phyloP scores from a whole-genome alignment of 2,113 vertebrate species.

The Phoxinus phoxinus region DNA sequence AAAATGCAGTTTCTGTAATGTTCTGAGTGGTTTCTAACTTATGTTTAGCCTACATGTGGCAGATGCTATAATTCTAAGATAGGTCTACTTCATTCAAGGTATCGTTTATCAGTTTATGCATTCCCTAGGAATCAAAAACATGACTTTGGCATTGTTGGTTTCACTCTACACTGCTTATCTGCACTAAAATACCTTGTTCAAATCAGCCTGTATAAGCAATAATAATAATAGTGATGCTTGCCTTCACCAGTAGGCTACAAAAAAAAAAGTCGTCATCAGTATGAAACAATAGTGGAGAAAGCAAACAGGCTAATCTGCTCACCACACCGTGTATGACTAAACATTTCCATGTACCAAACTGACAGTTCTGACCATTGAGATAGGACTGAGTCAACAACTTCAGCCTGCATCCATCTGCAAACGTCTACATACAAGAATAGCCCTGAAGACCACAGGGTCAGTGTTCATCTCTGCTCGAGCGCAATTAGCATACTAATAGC shows the following conservation, averaged over 20 bases:
- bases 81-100: not conserved
- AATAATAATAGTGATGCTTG: not conserved
- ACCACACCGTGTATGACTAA: not conserved
- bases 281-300: not conserved
- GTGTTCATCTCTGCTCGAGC: not conserved
- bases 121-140: not conserved
- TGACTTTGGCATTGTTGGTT: not conserved
- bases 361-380: slow-evolving; percentile 6
- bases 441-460: slow-evolving; percentile 3
- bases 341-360: not conserved
- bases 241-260: not conserved
- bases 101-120: not conserved
- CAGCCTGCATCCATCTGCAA: not conserved
- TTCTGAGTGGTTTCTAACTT: not conserved
- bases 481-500: slow-evolving; percentile 43
- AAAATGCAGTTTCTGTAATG: no score
- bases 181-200: not conserved
- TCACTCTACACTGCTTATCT: not conserved
- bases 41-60: not conserved
- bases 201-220: not conserved
- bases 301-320: slow-evolving; percentile 23
- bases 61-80: not conserved
- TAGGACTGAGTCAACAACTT: slow-evolving; percentile 4
- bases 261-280: not conserved
- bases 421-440: not conserved